A percentile compares a stretch with the other conserved stretches of the same genome.
Conservation (phyloP, 2,797 vertebrate genomes). For the Gastrophryne carolinensis region DNA sequence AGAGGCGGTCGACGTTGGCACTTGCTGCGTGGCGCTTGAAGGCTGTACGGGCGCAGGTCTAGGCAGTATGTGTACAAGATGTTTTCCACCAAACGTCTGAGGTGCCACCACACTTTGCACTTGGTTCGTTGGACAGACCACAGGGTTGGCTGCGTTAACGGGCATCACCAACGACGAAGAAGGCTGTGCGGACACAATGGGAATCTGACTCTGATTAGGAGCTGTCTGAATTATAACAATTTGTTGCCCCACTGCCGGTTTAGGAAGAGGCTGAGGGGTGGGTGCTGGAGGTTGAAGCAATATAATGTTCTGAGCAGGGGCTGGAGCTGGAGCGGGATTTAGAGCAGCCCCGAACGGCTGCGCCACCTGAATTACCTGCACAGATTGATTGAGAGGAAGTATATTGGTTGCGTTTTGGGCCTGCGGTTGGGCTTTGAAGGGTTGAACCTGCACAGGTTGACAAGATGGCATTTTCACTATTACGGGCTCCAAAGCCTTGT, state of each 20-base stretch:
- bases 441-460: conserved; percentile 71
- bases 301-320: conserved; percentile 91
- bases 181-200: conserved; percentile 80
- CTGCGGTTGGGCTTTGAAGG: conserved; percentile 70
- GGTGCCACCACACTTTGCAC: conserved; percentile 69
- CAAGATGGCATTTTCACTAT: conserved; percentile 72
- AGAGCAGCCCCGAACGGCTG: conserved; percentile 75
- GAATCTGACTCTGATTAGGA: conserved; percentile 81
- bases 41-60: conserved; percentile 74
- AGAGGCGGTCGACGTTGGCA: conserved; percentile 70
- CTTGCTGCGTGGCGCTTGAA: conserved; percentile 67
- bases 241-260: conserved; percentile 87
- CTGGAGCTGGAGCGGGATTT: conserved; percentile 75
- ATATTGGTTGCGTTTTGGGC: conserved; percentile 72
- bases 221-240: conserved; percentile 94
- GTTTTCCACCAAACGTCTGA: conserved; percentile 89
- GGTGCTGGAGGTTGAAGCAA: conserved; percentile 89
- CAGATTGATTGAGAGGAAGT: conserved; percentile 87
- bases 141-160: conserved; percentile 67
- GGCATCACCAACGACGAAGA: conserved; percentile 73
- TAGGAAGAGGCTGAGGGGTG: conserved; percentile 76
- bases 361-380: conserved; percentile 96
- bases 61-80: conserved; percentile 94
- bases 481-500: conserved; percentile 76
- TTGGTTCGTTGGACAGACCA: conserved; percentile 67